phyloP scores from a whole-genome alignment of 1,140 invertebrate genomes.

The Danaus melanippus region DNA sequence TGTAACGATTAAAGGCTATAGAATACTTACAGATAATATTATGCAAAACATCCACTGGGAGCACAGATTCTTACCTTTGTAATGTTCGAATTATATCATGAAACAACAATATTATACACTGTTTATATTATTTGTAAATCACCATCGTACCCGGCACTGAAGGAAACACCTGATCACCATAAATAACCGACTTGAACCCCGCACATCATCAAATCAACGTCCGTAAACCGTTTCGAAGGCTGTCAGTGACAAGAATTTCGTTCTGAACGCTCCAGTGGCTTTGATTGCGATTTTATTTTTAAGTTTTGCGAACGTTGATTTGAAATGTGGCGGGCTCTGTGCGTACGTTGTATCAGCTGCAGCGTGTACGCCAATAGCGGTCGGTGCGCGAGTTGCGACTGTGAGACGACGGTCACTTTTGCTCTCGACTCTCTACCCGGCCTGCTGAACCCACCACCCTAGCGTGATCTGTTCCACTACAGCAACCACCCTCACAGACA shows the following conservation, averaged over 20 bases:
- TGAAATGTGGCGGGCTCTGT: slow-evolving; percentile 61
- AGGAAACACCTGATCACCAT: slow-evolving; percentile 54
- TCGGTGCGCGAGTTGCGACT: slow-evolving; percentile 61
- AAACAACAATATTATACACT: slow-evolving; percentile 41
- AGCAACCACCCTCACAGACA: slow-evolving; percentile 13
- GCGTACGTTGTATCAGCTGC: slow-evolving; percentile 56
- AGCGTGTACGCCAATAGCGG: slow-evolving; percentile 44
- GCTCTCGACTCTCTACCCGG: slow-evolving; percentile 52
- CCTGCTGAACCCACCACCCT: slow-evolving; percentile 43
- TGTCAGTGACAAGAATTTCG: slow-evolving; percentile 42
- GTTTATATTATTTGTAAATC: slow-evolving; percentile 54
- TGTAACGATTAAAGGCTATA: slow-evolving; percentile 36
- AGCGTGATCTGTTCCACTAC: slow-evolving; percentile 25
- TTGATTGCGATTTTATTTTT: slow-evolving; percentile 44
- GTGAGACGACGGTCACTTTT: slow-evolving; percentile 35
- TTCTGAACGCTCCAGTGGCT: slow-evolving; percentile 51
- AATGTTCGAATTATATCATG: slow-evolving; percentile 24
- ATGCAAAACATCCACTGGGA: slow-evolving; percentile 29
- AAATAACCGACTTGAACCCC: slow-evolving; percentile 52
- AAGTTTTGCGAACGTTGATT: slow-evolving; percentile 49
- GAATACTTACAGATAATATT: slow-evolving; percentile 30
- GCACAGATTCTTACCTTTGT: slow-evolving; percentile 33
- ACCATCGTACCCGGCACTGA: slow-evolving; percentile 61
- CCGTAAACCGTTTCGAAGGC: slow-evolving; percentile 51
- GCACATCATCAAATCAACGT: slow-evolving; percentile 44